phyloP scores from a whole-genome alignment of 1,140 invertebrate genomes.

The Acromyrmex charruanus region DNA sequence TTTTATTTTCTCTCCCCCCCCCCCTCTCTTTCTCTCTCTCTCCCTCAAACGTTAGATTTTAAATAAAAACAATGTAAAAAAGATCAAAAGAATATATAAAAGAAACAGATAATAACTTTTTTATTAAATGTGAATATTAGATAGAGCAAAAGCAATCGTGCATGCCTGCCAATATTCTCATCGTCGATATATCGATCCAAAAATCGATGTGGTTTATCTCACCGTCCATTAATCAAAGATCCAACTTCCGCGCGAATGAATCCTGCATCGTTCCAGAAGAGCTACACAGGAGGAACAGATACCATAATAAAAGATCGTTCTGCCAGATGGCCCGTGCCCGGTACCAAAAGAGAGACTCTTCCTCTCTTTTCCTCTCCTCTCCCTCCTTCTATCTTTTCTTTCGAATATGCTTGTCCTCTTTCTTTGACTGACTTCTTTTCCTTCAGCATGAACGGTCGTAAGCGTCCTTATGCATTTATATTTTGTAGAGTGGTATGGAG shows the following conservation, averaged over 20 bases:
- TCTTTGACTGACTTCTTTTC: conserved; percentile 47
- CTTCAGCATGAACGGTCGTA: neutral
- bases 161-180: neutral
- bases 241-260: conserved; percentile 79
- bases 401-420: conserved; percentile 36
- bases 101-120: neutral
- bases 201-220: conserved; percentile 67
- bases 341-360: conserved; percentile 52
- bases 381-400: conserved; percentile 12
- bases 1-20: neutral
- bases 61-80: neutral
- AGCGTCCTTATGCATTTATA: conserved; percentile 24
- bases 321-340: conserved; percentile 82
- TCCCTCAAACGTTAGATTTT: neutral
- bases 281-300: conserved; percentile 75
- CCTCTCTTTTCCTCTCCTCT: conserved; percentile 1
- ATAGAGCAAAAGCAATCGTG: neutral
- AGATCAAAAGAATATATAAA: neutral
- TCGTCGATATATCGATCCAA: conserved; percentile 51
- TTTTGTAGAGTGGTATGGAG: neutral
- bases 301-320: conserved; percentile 77
- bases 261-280: conserved; percentile 73
- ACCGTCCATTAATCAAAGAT: conserved; percentile 74
- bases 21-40: no score
- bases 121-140: neutral